Base-by-base conservation (phyloP, 2,888 invertebrate species). In the Mythimna impura region DNA sequence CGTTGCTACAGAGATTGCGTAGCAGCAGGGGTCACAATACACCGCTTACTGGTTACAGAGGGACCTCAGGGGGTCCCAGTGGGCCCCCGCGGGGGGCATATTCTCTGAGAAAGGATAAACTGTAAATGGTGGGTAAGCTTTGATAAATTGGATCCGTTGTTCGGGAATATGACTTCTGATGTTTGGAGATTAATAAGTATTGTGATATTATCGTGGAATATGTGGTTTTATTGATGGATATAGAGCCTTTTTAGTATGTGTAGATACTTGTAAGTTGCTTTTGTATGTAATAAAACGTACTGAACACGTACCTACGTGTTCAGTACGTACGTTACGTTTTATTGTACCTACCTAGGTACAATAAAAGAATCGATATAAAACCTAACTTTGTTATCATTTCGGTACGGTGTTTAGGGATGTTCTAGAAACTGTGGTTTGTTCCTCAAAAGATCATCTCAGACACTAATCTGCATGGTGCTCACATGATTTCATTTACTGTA, bases 21-120 rank as follows among this genome's bases (percentile, higher is more conserved):
- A 78, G 76, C 84, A 74, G 84, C 73, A 60, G 81, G 83, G 79
- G 73, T 66, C 62, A 71, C 73, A 73, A 77, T 68, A 68, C 63
- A 73, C 62, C 70, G 73, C 73, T 68, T 68, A 70, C 73, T 77
- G 62, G 70, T 55, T 55, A 20, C 64, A 25, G 40, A 17, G 22
- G 43, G 34, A 10, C 30, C 60, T 30, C 36, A 30, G 55, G 14
- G 60, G 60, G 50, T 47, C 61, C 54, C 65, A 50, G 61, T 20
- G 55, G 58, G 43, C 14, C 76, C 20, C 80, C 47, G 69, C 30
- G 61, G 82, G 82, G 72, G 40, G 60, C 17, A 62, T 30, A 74
- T 72, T 70, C 62, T 69, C 70, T 71, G 62, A 52, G 68, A 68
- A 71, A 77, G 78, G 73, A 78, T 78, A 81, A 81, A 58, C 64